These are phyloP conservation scores for Acronicta alni DNA, from an alignment of 2,888 invertebrate species.

Conservation along the genomic window DNA sequence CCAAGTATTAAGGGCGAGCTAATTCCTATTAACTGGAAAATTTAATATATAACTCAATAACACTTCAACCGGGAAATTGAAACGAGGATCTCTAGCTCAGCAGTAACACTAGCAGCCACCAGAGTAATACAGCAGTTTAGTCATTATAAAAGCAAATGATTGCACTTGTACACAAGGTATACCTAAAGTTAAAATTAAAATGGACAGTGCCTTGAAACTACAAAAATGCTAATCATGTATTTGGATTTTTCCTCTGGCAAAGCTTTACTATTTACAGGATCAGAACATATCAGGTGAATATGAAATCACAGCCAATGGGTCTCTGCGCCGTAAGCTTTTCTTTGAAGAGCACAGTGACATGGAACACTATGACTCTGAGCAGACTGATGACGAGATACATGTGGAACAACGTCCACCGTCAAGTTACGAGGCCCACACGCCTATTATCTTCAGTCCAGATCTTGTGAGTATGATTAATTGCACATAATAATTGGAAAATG, in stretches of 20 bases:
- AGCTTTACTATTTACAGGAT: conserved; percentile 66
- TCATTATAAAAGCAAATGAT: too few species aligned
- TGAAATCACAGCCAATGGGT: conserved; percentile 85
- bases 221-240: neutral
- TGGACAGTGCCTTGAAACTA: too few species aligned
- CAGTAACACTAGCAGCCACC: too few species aligned
- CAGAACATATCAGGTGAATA: conserved; percentile 81
- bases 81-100: too few species aligned
- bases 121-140: too few species aligned
- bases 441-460: conserved; percentile 81
- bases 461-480: conserved; percentile 66
- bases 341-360: conserved; percentile 84
- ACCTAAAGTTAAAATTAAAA: too few species aligned
- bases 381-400: conserved; percentile 79
- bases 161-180: too few species aligned
- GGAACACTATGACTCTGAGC: conserved; percentile 83
- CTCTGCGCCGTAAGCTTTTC: conserved; percentile 78
- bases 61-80: too few species aligned
- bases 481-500: neutral
- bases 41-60: too few species aligned
- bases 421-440: conserved; percentile 76
- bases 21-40: too few species aligned
- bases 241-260: neutral
- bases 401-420: conserved; percentile 72
- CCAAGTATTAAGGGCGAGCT: too few species aligned